Evolutionary conservation across 2,888 invertebrate species (phyloP).

Genomic region (Sphaerophoria rueppellii): DNA sequence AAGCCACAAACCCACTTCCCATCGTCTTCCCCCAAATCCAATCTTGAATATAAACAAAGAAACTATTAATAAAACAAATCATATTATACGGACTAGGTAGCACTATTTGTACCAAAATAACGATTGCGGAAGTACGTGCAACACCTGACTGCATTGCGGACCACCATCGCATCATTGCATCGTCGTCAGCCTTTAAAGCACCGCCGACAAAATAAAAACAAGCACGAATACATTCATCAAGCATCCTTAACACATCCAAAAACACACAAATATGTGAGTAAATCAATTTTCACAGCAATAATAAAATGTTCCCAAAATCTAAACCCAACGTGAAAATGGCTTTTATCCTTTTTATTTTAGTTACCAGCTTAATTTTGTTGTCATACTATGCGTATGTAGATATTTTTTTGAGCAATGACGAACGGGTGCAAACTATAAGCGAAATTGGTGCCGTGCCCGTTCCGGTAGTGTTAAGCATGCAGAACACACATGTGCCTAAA

Average conservation of each 20-base stretch:
- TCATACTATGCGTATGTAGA: not conserved
- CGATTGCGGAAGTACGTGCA: conserved; percentile 65
- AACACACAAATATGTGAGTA: conserved; percentile 58
- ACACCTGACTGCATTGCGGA: conserved; percentile 72
- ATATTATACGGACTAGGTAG: conserved; percentile 35
- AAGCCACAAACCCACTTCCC: too few species aligned
- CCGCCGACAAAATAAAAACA: not conserved
- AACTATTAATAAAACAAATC: conserved; percentile 29
- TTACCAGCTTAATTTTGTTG: conserved; percentile 6
- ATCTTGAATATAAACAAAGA: too few species aligned
- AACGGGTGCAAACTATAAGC: conserved; percentile 22
- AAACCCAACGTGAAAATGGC: conserved; percentile 51
- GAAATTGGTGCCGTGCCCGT: conserved; percentile 6
- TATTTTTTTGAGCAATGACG: not conserved
- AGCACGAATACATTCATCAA: conserved; percentile 52
- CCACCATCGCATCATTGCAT: conserved; percentile 24
- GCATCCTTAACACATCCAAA: conserved; percentile 56
- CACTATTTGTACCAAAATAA: conserved; percentile 60
- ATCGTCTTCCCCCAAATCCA: too few species aligned
- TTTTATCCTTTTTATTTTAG: conserved; percentile 18
- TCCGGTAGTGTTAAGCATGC: conserved; percentile 43
- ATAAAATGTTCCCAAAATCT: not conserved
- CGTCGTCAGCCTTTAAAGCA: not conserved
- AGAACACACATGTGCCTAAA: conserved; percentile 40
- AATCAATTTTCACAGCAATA: conserved; percentile 53